Conservation (phyloP, 2,797 vertebrate species). For the Adrianichthys oophorus region DNA sequence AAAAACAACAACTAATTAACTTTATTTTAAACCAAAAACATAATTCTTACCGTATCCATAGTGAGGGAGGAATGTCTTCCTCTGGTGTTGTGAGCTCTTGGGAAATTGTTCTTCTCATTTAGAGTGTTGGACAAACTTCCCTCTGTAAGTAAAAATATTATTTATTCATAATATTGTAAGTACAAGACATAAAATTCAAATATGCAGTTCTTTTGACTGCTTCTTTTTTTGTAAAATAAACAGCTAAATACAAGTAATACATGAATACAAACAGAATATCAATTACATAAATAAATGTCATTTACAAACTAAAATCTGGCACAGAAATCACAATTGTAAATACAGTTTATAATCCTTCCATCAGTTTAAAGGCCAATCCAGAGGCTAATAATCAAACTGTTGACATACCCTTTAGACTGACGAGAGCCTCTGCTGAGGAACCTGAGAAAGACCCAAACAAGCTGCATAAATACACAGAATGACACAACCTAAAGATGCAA, state of each 20-base stretch:
- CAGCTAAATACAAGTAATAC: no score
- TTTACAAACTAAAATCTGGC: no score
- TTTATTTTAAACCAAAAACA: neutral
- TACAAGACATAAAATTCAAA: neutral
- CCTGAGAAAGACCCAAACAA: constrained; percentile 70
- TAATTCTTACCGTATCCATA: constrained; percentile 88
- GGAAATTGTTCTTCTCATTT: constrained; percentile 95
- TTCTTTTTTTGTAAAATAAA: neutral
- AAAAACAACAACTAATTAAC: no score
- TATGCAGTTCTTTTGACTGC: neutral
- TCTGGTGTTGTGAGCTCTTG: constrained; percentile 91
- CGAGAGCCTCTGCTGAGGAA: constrained; percentile 98
- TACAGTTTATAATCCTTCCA: no score
- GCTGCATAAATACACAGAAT: constrained; percentile 9
- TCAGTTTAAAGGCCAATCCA: neutral
- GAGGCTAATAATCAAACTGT: constrained; percentile 11
- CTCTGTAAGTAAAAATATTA: constrained; percentile 72
- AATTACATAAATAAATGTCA: no score
- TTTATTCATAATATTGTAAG: constrained; percentile 6
- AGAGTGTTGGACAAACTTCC: constrained; percentile 95
- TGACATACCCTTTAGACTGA: constrained; percentile 94
- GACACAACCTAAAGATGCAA: neutral
- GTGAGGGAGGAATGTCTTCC: constrained; percentile 83
- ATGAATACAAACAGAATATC: no score
- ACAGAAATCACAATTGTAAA: no score